Percentiles rank a stretch among this genome's conserved stretches.
Evolutionary conservation across 2,113 vertebrate genomes (phyloP).

Genomic region (Galbula dea): DNA sequence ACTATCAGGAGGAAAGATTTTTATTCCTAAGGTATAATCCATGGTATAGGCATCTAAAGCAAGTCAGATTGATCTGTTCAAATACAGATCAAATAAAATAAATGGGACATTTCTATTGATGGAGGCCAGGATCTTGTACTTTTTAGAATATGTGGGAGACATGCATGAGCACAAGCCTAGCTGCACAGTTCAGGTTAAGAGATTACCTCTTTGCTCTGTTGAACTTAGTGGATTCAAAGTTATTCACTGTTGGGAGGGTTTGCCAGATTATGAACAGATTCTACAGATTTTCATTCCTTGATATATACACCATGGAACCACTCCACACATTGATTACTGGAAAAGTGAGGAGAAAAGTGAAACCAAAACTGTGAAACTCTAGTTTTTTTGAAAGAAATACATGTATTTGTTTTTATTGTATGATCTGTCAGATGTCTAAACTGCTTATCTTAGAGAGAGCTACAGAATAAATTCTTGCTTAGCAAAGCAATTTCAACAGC

Average conservation of each 20-base stretch:
- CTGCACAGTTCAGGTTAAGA: not conserved
- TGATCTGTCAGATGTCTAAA: not conserved
- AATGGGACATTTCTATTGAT: not conserved
- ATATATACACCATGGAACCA: not conserved
- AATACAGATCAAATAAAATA: not conserved
- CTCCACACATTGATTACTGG: not conserved
- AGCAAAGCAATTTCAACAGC: not conserved
- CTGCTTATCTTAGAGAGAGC: not conserved
- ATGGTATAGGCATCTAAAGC: not conserved
- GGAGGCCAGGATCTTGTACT: not conserved
- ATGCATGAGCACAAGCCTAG: not conserved
- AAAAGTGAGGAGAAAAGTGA: not conserved
- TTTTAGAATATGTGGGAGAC: not conserved
- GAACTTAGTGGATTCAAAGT: not conserved
- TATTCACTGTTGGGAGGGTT: not conserved
- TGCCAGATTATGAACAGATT: not conserved
- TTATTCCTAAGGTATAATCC: not conserved
- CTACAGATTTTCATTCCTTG: not conserved
- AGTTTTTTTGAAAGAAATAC: not conserved
- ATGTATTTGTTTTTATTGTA: not conserved
- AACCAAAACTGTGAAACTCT: not conserved
- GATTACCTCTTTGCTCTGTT: not conserved
- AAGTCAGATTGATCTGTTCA: not conserved
- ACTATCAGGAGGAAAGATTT: not conserved
- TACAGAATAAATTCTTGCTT: not conserved